Conservation (phyloP, 2,888 invertebrate genomes). For the Panorpa germanica region DNA sequence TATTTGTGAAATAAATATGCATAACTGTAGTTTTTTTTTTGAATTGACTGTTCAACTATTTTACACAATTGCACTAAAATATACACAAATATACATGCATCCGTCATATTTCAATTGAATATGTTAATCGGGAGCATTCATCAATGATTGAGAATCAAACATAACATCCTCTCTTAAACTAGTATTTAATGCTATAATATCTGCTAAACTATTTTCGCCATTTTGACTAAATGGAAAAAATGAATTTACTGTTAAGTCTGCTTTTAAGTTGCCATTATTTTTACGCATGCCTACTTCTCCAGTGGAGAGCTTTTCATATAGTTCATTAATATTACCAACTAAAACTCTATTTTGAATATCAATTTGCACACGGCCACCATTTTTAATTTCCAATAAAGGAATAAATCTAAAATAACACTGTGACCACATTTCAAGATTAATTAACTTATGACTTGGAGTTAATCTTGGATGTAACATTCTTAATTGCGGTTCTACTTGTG, state of each 20-base stretch:
- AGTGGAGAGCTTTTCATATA: slow-evolving; percentile 22
- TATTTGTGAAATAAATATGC: too few species aligned
- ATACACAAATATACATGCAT: too few species aligned
- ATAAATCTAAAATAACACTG: slow-evolving; percentile 87
- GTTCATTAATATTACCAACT: slow-evolving; percentile 21
- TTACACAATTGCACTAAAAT: too few species aligned
- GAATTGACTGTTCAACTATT: too few species aligned
- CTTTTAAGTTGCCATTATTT: too few species aligned
- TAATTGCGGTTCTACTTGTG: slow-evolving; percentile 2
- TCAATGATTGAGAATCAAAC: slow-evolving; percentile 22
- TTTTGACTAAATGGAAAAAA: slow-evolving; percentile 25
- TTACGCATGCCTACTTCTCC: too few species aligned
- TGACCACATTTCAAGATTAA: slow-evolving; percentile 55
- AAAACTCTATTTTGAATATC: slow-evolving; percentile 23
- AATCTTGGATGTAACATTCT: too few species aligned
- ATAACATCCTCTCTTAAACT: slow-evolving; percentile 22
- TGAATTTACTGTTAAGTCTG: slow-evolving; percentile 21
- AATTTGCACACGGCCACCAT: slow-evolving; percentile 24
- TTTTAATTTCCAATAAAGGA: slow-evolving; percentile 46
- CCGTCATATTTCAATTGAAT: too few species aligned
- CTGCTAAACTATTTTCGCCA: slow-evolving; percentile 21
- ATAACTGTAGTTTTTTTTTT: too few species aligned
- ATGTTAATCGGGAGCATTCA: slow-evolving; percentile 16
- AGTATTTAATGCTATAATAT: slow-evolving; percentile 22
- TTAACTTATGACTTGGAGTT: slow-evolving; percentile 33